Evolutionary conservation across 2,888 invertebrate species (phyloP).

Genomic region (Itoplectis maculator): DNA sequence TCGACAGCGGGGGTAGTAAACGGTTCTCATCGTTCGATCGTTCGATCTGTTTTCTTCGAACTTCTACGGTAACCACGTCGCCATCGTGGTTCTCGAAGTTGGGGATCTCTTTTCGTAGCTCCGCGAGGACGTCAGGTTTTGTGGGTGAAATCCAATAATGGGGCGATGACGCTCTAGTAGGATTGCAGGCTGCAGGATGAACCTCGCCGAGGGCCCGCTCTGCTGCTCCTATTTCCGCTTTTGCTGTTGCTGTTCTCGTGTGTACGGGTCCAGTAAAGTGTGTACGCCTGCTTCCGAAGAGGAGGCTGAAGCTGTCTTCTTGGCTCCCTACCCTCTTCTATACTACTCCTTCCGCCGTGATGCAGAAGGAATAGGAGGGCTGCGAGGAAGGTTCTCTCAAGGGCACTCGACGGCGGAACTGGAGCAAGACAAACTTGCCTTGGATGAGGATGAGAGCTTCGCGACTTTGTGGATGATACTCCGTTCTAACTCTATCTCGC

Average conservation of each 20-base stretch:
- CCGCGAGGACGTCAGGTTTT: conserved; percentile 66
- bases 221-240: conserved; percentile 52
- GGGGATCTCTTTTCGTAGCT: conserved; percentile 60
- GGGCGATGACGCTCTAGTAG: conserved; percentile 62
- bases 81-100: conserved; percentile 50
- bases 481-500: conserved; percentile 12
- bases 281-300: conserved; percentile 49
- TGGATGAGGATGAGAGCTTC: conserved; percentile 57
- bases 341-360: conserved; percentile 50
- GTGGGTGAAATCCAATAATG: conserved; percentile 74
- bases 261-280: conserved; percentile 57
- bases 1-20: conserved; percentile 49
- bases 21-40: conserved; percentile 68
- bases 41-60: conserved; percentile 63
- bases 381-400: conserved; percentile 69
- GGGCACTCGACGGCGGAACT: conserved; percentile 75
- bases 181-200: conserved; percentile 49
- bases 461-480: conserved; percentile 59
- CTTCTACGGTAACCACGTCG: conserved; percentile 27
- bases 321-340: conserved; percentile 54
- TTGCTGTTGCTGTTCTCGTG: conserved; percentile 56
- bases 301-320: conserved; percentile 48
- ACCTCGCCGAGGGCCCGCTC: conserved; percentile 49
- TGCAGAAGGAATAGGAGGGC: conserved; percentile 62
- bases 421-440: conserved; percentile 76